A percentile compares a stretch with the other conserved stretches of the same genome.
phyloP scores from a whole-genome alignment of 2,888 invertebrate genomes.

The Notodonta ziczac region DNA sequence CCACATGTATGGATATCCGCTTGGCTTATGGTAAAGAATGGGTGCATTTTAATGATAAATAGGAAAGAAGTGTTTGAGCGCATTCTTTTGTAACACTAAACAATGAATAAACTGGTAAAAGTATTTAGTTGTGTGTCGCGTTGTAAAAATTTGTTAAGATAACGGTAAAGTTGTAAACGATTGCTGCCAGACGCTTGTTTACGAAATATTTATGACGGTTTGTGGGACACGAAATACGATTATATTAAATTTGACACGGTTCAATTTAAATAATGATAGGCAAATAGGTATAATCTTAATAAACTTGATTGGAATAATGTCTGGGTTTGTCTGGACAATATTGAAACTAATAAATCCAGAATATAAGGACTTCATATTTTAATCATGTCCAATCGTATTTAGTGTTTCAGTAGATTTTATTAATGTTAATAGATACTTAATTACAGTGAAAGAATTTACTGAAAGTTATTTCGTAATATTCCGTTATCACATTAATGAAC shows the following conservation, averaged over 20 bases:
- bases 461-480: background rate
- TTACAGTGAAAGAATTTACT: background rate
- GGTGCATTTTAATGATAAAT: slow-evolving; percentile 52
- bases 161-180: slow-evolving; percentile 2
- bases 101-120: slow-evolving; percentile 23
- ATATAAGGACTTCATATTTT: no score
- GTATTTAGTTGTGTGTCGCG: slow-evolving; percentile 7
- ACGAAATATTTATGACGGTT: slow-evolving; percentile 6
- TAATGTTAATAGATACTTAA: background rate
- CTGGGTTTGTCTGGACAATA: no score
- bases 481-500: background rate
- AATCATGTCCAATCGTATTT: no score
- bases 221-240: slow-evolving; percentile 13
- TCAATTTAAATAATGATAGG: slow-evolving; percentile 6
- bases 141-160: slow-evolving; percentile 16
- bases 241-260: slow-evolving; percentile 12
- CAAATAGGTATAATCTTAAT: slow-evolving; percentile 12
- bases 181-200: background rate
- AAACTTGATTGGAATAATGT: background rate
- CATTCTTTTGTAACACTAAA: slow-evolving; percentile 36
- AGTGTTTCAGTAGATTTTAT: no score
- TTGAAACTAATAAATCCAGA: no score
- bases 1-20: slow-evolving; percentile 77
- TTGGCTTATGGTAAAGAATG: slow-evolving; percentile 60
- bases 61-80: slow-evolving; percentile 33